Percentiles rank a stretch among this genome's conserved stretches.
Evolutionary conservation across 2,888 invertebrate genomes (phyloP).

Genomic region (Plagodis pulveraria): DNA sequence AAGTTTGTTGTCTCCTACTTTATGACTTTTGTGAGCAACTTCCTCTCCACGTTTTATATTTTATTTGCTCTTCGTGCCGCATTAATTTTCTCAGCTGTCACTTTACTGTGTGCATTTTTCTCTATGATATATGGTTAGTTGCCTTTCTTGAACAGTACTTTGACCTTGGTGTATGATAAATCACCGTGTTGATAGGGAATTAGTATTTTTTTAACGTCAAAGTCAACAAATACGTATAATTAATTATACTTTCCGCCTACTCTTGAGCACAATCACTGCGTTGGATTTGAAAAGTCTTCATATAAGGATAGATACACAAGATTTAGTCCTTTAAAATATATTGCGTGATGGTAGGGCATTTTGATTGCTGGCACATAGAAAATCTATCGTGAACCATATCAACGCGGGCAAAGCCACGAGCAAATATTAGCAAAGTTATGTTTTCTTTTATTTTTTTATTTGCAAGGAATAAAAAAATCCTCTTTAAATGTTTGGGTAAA

Average conservation of each 20-base stretch:
- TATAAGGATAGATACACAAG: no score
- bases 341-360: no score
- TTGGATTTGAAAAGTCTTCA: no score
- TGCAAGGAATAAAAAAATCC: background rate
- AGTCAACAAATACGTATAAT: conserved; percentile 5
- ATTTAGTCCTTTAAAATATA: no score
- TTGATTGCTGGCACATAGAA: no score
- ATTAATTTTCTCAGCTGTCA: conserved; percentile 27
- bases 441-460: background rate
- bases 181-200: conserved; percentile 13
- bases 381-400: no score
- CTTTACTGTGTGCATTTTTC: conserved; percentile 25
- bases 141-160: conserved; percentile 21
- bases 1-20: conserved; percentile 5
- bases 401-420: no score
- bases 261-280: no score
- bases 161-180: conserved; percentile 25
- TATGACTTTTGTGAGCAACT: conserved; percentile 8
- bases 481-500: conserved; percentile 8
- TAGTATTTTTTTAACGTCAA: conserved; percentile 7
- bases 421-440: no score
- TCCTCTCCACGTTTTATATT: conserved; percentile 10
- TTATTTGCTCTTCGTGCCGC: conserved; percentile 19
- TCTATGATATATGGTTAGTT: conserved; percentile 29
- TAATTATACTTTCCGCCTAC: no score